Evolutionary conservation across 2,888 invertebrate genomes (phyloP).

Genomic region (Reticulitermes lucifugus): DNA sequence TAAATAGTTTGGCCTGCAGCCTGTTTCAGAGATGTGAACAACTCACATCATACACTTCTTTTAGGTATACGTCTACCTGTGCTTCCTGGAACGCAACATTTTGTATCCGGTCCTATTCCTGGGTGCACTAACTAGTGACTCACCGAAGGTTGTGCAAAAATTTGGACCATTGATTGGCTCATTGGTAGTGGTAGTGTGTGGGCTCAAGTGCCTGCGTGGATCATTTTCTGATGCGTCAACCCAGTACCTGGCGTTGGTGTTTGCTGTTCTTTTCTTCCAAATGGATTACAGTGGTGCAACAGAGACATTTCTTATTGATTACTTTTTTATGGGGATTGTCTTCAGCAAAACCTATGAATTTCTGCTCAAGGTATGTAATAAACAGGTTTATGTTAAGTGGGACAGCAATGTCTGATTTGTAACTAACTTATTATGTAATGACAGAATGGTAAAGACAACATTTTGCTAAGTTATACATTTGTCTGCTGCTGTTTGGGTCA

Average conservation of each 20-base stretch:
- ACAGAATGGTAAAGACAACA: too few relatives aligned
- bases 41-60: conserved; percentile 51
- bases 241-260: conserved; percentile 91
- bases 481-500: too few relatives aligned
- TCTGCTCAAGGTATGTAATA: conserved; percentile 79
- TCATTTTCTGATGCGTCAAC: conserved; percentile 92
- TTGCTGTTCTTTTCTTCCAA: conserved; percentile 90
- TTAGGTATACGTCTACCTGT: conserved; percentile 85
- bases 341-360: conserved; percentile 94
- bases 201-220: conserved; percentile 88
- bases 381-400: neutral
- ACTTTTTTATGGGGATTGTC: conserved; percentile 89
- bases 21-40: neutral
- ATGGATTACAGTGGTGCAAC: conserved; percentile 81
- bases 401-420: neutral
- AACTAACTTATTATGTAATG: too few relatives aligned
- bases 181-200: conserved; percentile 86
- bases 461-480: too few relatives aligned
- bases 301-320: conserved; percentile 92
- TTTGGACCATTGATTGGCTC: conserved; percentile 84
- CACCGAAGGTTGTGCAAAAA: conserved; percentile 79
- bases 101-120: conserved; percentile 92
- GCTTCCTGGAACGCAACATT: conserved; percentile 91
- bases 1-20: too few relatives aligned
- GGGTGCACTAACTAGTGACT: conserved; percentile 88